Base-by-base conservation (phyloP, 2,113 vertebrate genomes). In the Delphinus delphis region DNA sequence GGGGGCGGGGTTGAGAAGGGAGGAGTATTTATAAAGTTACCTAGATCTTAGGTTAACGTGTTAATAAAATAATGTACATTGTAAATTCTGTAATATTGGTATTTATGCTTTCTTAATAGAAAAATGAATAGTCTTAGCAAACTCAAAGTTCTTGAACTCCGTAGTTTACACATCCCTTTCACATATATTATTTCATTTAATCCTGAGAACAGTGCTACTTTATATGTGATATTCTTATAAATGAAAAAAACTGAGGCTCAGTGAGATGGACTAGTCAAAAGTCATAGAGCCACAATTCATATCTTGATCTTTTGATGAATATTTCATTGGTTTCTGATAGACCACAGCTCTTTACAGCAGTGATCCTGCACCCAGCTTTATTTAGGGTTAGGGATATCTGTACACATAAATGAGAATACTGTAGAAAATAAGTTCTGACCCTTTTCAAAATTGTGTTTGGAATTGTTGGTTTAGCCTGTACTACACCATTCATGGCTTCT, bases 121-220 rank as follows among this genome's bases (percentile, higher is more conserved):
- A 96, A 92, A 88, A 71, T 85, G 60, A 83, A 55, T 93, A 20
- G 81, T 96, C 33, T 77, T 88, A 83, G 28, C 41, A 88, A 93
- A 79, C 25, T 82, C 38, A 41, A 5, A 63, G 14, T 68, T 86
- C 68, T 88, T 50, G 13, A 70, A 44, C 81, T 41, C 44, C 47
- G 0, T 95, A 74, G 11, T 74, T 88, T 76, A 60, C 21, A 87
- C 13, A n/a, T 92, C 12, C 71, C 26, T 86, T 94, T 95, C 44
- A 95, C 58, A 65, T 62, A 2, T 38, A 25, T 68, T 65, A 81
- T 76, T 80, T 84, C 21, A 36, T 87, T 76, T 89, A 87, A 70
- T 65, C 76, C 55, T 95, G 25, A 93, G 50, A 82, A 25, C 5
- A 90, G 1, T 79, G 31, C 60, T 88, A 58, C 21, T 92, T 90